phyloP scores from a whole-genome alignment of 2,888 invertebrate species.

The Lysandra coridon region DNA sequence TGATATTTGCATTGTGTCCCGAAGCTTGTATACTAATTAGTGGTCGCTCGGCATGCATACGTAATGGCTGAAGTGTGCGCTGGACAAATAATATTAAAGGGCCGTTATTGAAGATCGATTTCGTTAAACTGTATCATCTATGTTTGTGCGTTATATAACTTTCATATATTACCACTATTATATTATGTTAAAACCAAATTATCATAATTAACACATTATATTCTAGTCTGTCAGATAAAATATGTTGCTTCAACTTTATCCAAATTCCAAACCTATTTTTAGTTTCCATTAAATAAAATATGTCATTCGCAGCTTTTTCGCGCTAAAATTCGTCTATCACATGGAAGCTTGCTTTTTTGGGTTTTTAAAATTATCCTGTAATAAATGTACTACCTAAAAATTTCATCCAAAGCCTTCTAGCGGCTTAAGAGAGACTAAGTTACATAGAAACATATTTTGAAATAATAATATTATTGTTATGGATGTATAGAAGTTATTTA shows the following conservation, averaged over 20 bases:
- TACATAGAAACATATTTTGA: too few relatives aligned
- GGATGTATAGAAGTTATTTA: too few relatives aligned
- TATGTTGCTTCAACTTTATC: not conserved
- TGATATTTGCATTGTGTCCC: conserved; percentile 51
- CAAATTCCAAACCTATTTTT: too few relatives aligned
- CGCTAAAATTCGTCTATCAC: too few relatives aligned
- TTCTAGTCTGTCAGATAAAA: not conserved
- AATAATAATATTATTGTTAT: too few relatives aligned
- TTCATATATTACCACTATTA: not conserved
- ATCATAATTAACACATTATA: not conserved
- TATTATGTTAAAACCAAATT: not conserved
- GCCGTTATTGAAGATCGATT: conserved; percentile 66
- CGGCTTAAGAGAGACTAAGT: too few relatives aligned
- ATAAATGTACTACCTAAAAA: too few relatives aligned
- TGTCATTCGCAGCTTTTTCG: too few relatives aligned
- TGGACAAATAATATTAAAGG: conserved; percentile 71
- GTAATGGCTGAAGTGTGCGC: conserved; percentile 77
- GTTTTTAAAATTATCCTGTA: too few relatives aligned
- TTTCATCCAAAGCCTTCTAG: too few relatives aligned
- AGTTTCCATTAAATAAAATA: too few relatives aligned
- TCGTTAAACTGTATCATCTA: conserved; percentile 38
- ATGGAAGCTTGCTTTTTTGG: too few relatives aligned
- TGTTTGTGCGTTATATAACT: not conserved
- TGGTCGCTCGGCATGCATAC: conserved; percentile 77
- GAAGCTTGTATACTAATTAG: conserved; percentile 78